These are phyloP conservation scores for Melanotaenia duboulayi DNA, from an alignment of 2,113 vertebrate genomes.

Conservation along the genomic window DNA sequence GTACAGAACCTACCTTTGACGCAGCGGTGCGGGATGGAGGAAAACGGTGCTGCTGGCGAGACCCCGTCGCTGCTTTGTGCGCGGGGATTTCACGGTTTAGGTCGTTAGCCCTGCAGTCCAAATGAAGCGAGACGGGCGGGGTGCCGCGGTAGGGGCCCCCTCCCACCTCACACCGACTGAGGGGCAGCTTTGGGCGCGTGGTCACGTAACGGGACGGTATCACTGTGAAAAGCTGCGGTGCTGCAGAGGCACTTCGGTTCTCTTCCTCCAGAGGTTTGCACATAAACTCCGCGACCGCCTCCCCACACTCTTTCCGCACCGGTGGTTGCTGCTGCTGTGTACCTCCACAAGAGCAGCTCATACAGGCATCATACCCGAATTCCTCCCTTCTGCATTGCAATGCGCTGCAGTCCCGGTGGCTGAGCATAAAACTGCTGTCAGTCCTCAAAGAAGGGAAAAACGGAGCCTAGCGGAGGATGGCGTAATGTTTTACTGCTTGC, in stretches of 20 bases:
- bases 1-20: constrained; percentile 75
- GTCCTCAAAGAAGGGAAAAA: background rate
- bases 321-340: constrained; percentile 22
- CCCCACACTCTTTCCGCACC: constrained; percentile 31
- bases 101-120: constrained; percentile 71
- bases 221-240: constrained; percentile 56
- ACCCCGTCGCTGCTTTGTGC: constrained; percentile 35
- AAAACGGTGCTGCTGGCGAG: constrained; percentile 19
- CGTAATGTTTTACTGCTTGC: constrained; percentile 42
- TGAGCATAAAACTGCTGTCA: constrained; percentile 42
- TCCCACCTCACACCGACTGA: constrained; percentile 29
- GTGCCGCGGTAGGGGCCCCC: constrained; percentile 60
- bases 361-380: constrained; percentile 4
- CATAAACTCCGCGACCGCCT: constrained; percentile 32
- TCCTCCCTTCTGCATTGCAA: constrained; percentile 55
- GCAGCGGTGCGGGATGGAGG: constrained; percentile 66
- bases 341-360: constrained; percentile 12
- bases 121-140: constrained; percentile 72
- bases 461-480: constrained; percentile 45
- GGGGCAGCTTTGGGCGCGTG: constrained; percentile 35
- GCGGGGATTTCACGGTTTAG: constrained; percentile 40
- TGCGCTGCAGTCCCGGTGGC: constrained; percentile 43
- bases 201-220: constrained; percentile 64
- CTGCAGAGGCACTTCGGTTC: constrained; percentile 59
- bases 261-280: constrained; percentile 52